Percentiles rank a stretch among this genome's conserved stretches.
Conservation (phyloP, 2,797 vertebrate genomes). For the Intellagama lesueurii region DNA sequence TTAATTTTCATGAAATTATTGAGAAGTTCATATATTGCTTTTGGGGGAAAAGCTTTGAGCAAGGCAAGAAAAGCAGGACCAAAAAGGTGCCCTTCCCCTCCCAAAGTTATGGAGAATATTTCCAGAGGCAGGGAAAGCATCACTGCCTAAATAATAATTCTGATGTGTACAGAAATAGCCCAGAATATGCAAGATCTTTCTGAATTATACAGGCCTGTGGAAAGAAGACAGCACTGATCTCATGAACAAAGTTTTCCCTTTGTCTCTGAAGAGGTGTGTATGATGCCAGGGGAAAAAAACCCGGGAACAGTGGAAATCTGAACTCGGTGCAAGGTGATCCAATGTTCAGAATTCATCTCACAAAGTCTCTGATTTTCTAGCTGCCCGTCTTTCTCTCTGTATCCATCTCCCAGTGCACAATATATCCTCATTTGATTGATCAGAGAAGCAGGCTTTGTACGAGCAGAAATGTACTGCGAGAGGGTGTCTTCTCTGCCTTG, state of each 20-base stretch:
- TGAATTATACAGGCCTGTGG: neutral
- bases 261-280: constrained; percentile 4
- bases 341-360: constrained; percentile 15
- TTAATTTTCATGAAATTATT: neutral
- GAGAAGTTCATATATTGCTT: neutral
- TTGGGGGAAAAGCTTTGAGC: neutral
- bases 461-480: constrained; percentile 6
- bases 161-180: neutral
- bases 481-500: neutral
- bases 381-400: neutral
- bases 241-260: neutral
- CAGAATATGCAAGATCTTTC: neutral
- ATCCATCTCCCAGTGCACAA: neutral
- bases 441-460: constrained; percentile 11
- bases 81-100: no score
- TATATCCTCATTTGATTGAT: constrained; percentile 10
- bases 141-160: neutral
- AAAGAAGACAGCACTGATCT: neutral
- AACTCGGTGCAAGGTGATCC: neutral
- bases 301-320: neutral
- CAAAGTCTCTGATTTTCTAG: neutral
- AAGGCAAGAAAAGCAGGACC: neutral
- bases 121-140: neutral
- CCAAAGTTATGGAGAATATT: neutral
- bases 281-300: constrained; percentile 6